Evolutionary conservation across 2,113 vertebrate species (phyloP), one percentile per base, ranked within the genome.

Genomic region (Actinemys pallida): DNA sequence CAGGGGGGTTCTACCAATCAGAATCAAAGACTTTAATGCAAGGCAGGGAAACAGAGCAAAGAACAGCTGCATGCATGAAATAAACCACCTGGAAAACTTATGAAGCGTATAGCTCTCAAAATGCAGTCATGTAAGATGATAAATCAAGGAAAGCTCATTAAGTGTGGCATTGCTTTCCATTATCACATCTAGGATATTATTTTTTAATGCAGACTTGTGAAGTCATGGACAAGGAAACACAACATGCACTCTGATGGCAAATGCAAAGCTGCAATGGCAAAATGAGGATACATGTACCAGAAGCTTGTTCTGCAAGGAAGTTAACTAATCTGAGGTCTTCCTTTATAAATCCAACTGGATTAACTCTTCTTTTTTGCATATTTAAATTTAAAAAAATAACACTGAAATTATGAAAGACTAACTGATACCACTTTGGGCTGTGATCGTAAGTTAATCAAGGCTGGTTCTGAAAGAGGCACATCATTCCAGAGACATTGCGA

Each of bases 1-100:
- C 95, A 99, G 98, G 35, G 99, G 99, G 5, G 99, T 99, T 98
- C 99, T 99, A 97, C 8, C 95, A 97, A 98, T 72, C 93, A 97
- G 90, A 98, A 98, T 17, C 65, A 95, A 53, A 97, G 19, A 89
- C 75, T 96, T 82, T 5, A 92, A 62, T 88, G 75, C 93, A 80
- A 93, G 87, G 52, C 56, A 81, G 49, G 81, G 81, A 59, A 25
- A 87, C 56, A 83, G 25, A 85, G 29, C 54, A 39, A 82, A 91
- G 62, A 82, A 8, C 4, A 20, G 8, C 24, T 57, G 25, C 72
- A 9, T 47, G 78, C 9, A 62, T 69, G 52, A 84, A 45, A 50
- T 54, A 83, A 83, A 93, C 17, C 81, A 81, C 8, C 24, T 52
- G 62, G 72, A 90, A 93, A 89, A 16, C 65, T 81, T 53, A 31